Evolutionary conservation across 2,797 vertebrate species (phyloP).

Genomic region (Cuculus canorus): DNA sequence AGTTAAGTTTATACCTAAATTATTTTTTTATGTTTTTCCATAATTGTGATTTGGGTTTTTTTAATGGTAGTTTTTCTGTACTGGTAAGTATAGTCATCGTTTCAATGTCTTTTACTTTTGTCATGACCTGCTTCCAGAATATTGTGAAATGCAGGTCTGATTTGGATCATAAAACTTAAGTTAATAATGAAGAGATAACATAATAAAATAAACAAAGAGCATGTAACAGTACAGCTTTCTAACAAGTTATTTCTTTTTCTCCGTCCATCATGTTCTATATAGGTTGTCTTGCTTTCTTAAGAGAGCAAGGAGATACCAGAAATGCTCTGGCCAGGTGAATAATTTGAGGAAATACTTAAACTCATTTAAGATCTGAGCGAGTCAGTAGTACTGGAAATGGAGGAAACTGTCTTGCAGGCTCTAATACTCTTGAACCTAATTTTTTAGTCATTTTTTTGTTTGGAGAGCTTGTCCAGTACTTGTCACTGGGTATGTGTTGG

Average conservation of each 20-base stretch:
- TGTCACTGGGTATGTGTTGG: background rate
- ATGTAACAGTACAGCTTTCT: background rate
- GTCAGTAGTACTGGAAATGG: background rate
- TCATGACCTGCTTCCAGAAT: background rate
- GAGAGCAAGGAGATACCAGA: background rate
- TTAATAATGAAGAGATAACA: background rate
- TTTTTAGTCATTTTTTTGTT: background rate
- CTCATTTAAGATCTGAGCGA: background rate
- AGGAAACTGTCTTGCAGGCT: background rate
- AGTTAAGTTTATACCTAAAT: background rate
- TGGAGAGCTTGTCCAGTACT: background rate
- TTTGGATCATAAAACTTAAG: background rate
- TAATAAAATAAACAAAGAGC: background rate
- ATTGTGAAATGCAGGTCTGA: background rate
- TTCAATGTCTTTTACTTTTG: background rate
- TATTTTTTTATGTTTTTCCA: background rate
- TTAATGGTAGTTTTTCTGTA: background rate
- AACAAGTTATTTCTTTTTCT: background rate
- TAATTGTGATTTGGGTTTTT: background rate
- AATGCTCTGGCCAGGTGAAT: background rate
- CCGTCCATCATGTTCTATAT: background rate
- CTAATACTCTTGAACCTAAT: background rate
- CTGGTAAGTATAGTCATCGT: background rate
- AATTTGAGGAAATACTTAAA: background rate
- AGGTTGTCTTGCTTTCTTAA: background rate